phyloP scores from a whole-genome alignment of 2,888 invertebrate species.

The Ochlodes sylvanus region DNA sequence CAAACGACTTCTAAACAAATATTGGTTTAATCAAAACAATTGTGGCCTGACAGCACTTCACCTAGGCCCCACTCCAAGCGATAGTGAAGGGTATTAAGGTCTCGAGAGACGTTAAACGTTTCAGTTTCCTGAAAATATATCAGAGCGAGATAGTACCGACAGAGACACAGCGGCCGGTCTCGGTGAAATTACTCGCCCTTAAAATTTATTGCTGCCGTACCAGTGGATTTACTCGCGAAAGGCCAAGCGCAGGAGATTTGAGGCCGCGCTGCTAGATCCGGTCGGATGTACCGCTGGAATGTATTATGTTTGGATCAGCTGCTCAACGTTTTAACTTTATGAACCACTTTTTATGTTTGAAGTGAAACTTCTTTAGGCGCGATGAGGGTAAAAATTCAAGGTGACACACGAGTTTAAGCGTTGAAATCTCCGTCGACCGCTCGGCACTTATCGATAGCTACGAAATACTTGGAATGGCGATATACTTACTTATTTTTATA shows the following conservation, averaged over 20 bases:
- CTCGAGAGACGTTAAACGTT: slow-evolving; percentile 22
- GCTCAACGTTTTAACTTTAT: too few relatives aligned
- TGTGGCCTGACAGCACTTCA: neutral
- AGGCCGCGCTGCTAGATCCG: slow-evolving; percentile 21
- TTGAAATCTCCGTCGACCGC: too few relatives aligned
- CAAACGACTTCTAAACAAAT: neutral
- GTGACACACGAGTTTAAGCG: too few relatives aligned
- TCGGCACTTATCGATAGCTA: too few relatives aligned
- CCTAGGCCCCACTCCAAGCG: neutral
- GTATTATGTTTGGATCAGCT: neutral
- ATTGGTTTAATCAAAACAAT: too few relatives aligned
- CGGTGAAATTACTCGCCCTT: slow-evolving; percentile 35
- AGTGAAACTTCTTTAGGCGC: too few relatives aligned
- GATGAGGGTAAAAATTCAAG: too few relatives aligned
- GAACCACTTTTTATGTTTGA: too few relatives aligned
- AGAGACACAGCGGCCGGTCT: slow-evolving; percentile 29
- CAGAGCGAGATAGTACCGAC: slow-evolving; percentile 35
- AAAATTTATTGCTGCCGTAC: slow-evolving; percentile 36
- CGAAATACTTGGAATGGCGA: too few relatives aligned
- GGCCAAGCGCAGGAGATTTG: slow-evolving; percentile 30
- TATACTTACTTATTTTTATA: too few relatives aligned
- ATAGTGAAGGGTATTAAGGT: slow-evolving; percentile 16
- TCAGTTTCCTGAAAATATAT: slow-evolving; percentile 34
- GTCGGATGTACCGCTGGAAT: slow-evolving; percentile 15
- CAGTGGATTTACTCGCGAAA: slow-evolving; percentile 35